phyloP scores from a whole-genome alignment of 2,113 vertebrate species.

The Stegostoma tigrinum region DNA sequence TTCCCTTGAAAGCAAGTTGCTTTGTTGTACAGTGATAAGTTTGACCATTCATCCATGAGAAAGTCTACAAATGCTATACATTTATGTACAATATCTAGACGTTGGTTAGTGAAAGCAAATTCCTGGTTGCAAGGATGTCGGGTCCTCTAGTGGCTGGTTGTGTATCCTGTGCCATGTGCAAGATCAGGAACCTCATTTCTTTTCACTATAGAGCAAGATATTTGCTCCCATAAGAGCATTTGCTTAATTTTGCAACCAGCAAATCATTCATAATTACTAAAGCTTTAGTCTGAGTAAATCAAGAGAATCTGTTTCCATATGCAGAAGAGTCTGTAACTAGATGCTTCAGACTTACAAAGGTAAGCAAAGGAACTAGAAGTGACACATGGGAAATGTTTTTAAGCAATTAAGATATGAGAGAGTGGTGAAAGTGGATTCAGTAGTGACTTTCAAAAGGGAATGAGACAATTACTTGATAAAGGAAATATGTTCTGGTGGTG shows the following conservation, averaged over 20 bases:
- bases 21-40: not conserved
- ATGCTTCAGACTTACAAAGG: too few relatives aligned
- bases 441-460: too few relatives aligned
- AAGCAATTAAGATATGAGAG: not conserved
- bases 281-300: not conserved
- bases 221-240: not conserved
- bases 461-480: too few relatives aligned
- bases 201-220: not conserved
- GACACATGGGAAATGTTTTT: not conserved
- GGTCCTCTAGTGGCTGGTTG: not conserved
- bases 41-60: not conserved
- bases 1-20: not conserved
- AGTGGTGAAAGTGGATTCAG: too few relatives aligned
- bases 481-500: too few relatives aligned
- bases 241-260: not conserved
- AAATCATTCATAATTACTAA: not conserved
- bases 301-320: too few relatives aligned
- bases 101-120: not conserved
- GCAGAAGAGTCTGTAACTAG: not conserved
- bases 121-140: not conserved
- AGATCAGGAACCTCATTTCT: not conserved
- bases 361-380: too few relatives aligned
- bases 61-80: not conserved
- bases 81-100: not conserved
- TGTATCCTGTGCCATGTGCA: not conserved